Evolutionary conservation across 2,113 vertebrate species (phyloP), one percentile per base, ranked within the genome.

Genomic region (Albula glossodonta): DNA sequence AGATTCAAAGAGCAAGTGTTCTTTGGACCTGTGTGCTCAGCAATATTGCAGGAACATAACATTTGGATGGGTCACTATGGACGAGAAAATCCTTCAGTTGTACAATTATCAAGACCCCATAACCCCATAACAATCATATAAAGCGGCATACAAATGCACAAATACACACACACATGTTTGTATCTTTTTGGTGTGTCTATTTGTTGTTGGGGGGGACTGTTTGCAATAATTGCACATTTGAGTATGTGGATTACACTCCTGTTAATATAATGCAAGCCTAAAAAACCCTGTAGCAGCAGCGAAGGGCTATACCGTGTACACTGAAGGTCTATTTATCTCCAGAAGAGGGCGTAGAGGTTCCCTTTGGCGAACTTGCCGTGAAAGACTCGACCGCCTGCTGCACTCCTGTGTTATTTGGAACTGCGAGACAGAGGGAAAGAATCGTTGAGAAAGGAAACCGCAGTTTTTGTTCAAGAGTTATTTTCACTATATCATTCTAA

Each of bases 271-370:
- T 12, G 12, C 8, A 7, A 10, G 8, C 53, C 7, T 12, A 15
- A 3, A 60, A 12, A 60, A 60, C 2, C 17, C 11, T 60, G 56
- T 12, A 60, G 56, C 11, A 12, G 17, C 56, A 13, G 11, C 11
- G 17, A 11, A 60, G 56, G 56, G 12, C 11, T 15, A 15, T 60
- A 9, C 2, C 17, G 8, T 60, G 3, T 60, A 15, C 17, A 60
- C 11, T 13, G 56, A 8, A 15, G 56, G 56, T 80, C 78, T 48
- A 6, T 80, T 50, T 80, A 31, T 49, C 79, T 19, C 79, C 79
- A 80, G 79, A 80, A 51, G 78, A 79, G 78, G 78, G 78, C 78
- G 49, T 79, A 11, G 48, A 48, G 78, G 49, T 79, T 79, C 13
- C 49, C 41, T 48, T 48, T 15, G 25, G 31, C 41, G 31, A 50